phyloP scores from a whole-genome alignment of 2,797 vertebrate species.

The Moxostoma hubbsi region DNA sequence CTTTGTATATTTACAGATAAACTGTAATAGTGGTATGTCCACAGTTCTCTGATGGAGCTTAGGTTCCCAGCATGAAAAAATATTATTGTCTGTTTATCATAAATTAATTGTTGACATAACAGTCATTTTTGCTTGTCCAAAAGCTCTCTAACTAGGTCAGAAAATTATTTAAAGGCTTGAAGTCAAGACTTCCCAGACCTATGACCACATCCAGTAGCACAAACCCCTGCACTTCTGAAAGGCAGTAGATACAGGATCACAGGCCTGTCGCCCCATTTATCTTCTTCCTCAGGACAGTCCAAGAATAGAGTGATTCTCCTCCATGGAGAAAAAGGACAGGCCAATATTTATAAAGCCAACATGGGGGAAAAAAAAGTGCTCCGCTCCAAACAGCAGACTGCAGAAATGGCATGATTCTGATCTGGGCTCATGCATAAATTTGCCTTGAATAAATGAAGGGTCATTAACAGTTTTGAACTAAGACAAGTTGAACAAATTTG shows the following conservation, averaged over 20 bases:
- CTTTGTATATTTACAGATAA: no score
- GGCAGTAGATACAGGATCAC: slow-evolving; percentile 37
- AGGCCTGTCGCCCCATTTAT: slow-evolving; percentile 42
- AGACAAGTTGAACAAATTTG: slow-evolving; percentile 13
- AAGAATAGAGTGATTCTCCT: slow-evolving; percentile 26
- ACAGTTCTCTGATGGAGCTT: no score
- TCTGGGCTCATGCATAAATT: slow-evolving; percentile 2
- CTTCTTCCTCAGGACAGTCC: slow-evolving; percentile 28
- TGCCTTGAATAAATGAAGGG: slow-evolving; percentile 14
- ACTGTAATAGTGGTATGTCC: no score
- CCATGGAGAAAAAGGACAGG: slow-evolving; percentile 32
- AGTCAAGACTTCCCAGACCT: neutral
- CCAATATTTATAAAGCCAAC: slow-evolving; percentile 44
- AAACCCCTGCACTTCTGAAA: slow-evolving; percentile 38
- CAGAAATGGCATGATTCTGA: slow-evolving; percentile 18
- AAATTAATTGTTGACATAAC: no score
- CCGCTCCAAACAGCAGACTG: slow-evolving; percentile 35
- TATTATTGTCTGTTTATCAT: no score
- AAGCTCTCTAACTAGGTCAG: neutral
- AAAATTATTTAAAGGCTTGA: neutral
- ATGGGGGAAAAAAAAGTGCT: slow-evolving; percentile 28
- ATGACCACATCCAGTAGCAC: neutral
- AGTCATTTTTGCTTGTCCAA: neutral
- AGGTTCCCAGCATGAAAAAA: no score
- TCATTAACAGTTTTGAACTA: slow-evolving; percentile 3